Percentiles rank a stretch among this genome's conserved stretches.
These are phyloP conservation scores for Strigamia maritima DNA, from an alignment of 2,888 invertebrate species.

Conservation along the genomic window DNA sequence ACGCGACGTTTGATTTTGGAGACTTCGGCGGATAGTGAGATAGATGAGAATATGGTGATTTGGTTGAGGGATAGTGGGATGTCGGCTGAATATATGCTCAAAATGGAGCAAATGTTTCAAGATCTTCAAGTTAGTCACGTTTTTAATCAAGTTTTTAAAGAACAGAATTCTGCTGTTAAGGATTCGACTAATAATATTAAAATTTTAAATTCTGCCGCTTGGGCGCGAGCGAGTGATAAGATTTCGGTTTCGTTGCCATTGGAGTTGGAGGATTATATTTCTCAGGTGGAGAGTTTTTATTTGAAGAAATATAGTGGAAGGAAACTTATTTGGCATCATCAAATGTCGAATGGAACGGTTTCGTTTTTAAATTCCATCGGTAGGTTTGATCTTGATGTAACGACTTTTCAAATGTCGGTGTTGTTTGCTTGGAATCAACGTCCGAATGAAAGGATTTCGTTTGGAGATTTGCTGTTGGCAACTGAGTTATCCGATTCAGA, in stretches of 20 bases:
- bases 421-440: conserved; percentile 98
- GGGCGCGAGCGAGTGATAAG: conserved; percentile 92
- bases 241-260: conserved; percentile 93
- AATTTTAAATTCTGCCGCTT: conserved; percentile 97
- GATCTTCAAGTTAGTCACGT: conserved; percentile 98
- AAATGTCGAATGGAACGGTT: conserved; percentile 98
- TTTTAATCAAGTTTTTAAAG: conserved; percentile 86
- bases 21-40: conserved; percentile 97
- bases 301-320: conserved; percentile 95
- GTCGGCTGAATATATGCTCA: conserved; percentile 99
- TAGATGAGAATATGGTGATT: conserved; percentile 99
- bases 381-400: conserved; percentile 95
- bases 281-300: conserved; percentile 98
- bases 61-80: conserved; percentile 92
- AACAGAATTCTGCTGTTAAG: conserved; percentile 65
- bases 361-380: conserved; percentile 90
- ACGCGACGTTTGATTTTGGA: conserved; percentile 93
- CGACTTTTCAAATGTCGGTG: conserved; percentile 99
- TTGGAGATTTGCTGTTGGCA: conserved; percentile 91
- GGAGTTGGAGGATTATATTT: conserved; percentile 97
- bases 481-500: conserved; percentile 97
- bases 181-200: conserved; percentile 73
- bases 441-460: conserved; percentile 86
- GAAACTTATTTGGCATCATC: conserved; percentile 97
- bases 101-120: conserved; percentile 86